phyloP scores from a whole-genome alignment of 2,797 vertebrate species.

The Tadarida brasiliensis region DNA sequence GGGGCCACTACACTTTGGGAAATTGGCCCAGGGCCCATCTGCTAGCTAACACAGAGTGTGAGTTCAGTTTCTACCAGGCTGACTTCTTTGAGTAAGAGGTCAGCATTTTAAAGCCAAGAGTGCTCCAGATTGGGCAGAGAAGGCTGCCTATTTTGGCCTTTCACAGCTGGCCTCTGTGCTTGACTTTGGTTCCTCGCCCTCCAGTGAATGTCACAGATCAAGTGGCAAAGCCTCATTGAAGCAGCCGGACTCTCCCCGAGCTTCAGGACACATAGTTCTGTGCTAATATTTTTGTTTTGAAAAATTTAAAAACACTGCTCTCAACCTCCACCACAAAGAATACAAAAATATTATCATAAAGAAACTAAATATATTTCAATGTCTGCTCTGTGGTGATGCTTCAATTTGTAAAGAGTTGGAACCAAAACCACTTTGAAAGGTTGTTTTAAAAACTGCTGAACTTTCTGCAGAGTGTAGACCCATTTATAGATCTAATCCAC shows the following conservation, averaged over 20 bases:
- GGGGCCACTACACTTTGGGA: not conserved
- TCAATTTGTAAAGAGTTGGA: constrained; percentile 32
- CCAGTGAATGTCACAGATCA: not conserved
- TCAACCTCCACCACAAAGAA: constrained; percentile 26
- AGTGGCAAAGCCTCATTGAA: not conserved
- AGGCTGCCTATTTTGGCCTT: not conserved
- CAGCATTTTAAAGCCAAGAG: not conserved
- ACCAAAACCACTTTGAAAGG: constrained; percentile 12
- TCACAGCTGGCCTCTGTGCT: not conserved
- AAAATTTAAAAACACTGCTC: constrained; percentile 47
- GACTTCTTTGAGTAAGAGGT: not conserved
- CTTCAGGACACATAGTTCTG: not conserved
- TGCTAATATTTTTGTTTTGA: constrained; percentile 67
- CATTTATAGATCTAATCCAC: too few species aligned
- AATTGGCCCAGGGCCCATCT: not conserved
- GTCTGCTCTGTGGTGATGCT: not conserved
- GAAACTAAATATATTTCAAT: constrained; percentile 40
- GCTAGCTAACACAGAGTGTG: not conserved
- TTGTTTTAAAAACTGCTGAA: not conserved
- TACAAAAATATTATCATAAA: constrained; percentile 62
- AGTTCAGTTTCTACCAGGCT: not conserved
- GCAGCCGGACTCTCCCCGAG: not conserved
- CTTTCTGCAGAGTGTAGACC: not conserved
- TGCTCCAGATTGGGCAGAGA: not conserved
- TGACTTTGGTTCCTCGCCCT: not conserved